Evolutionary conservation across 2,888 invertebrate species (phyloP), one percentile per base, ranked within the genome.

Genomic region (Gortyna flavago): DNA sequence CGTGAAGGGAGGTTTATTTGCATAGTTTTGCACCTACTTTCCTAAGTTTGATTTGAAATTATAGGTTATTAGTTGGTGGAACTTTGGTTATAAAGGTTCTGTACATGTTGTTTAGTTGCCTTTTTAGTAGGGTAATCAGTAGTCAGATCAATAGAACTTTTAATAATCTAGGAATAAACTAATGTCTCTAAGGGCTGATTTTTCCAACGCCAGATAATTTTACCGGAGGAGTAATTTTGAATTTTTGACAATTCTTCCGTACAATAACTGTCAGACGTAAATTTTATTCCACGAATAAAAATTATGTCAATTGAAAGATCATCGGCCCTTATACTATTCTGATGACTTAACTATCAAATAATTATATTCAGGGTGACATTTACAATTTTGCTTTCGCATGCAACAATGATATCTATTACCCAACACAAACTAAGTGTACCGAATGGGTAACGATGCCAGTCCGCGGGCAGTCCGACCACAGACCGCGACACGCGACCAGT

Each of bases 401-500:
- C 32, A 57, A 71, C 77, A 51, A 48, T 61, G 48, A 62, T 67
- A 61, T 71, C 35, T 57, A 61, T 82, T 80, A 66, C 44, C 51
- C 57, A 77, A 83, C 29, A 71, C n/a, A 67, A 75, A 74, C 61
- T 71, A 69, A 75, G 72, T 61, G 72, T 61, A 78, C 38, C n/a
- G 59, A 82, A 57, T 78, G 75, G 72, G 54, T 75, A 79, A 71
- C 66, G 65, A 57, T 59, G 73, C 59, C 80, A 70, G 81, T 73
- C 35, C 35, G 66, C 73, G 70, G 74, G 68, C 65, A 82, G 88
- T 68, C 62, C 79, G 80, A 92, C 95, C 95, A 90, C 95, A 95
- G 88, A 94, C 95, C 95, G 87, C 94, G 91, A 94, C 95, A 95
- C 95, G 95, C 93, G 95, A 85, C 87, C 79, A 64, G 38, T 84